phyloP scores from a whole-genome alignment of 2,888 invertebrate species.

The Gryllus longicercus region DNA sequence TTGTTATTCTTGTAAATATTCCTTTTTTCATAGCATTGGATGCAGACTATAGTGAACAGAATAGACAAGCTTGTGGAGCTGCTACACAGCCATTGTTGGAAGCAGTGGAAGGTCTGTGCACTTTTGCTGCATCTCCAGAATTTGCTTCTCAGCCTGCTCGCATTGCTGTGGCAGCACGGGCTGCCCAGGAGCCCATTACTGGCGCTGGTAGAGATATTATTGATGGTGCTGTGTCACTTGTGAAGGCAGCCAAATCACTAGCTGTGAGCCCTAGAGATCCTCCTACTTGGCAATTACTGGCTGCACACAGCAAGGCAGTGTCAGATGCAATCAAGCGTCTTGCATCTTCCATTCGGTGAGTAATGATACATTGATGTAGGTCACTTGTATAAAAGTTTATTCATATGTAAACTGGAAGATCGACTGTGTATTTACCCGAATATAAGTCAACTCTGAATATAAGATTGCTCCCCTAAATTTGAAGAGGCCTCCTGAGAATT shows the following conservation, averaged over 20 bases:
- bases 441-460: too few relatives aligned
- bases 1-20: background rate
- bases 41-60: conserved; percentile 74
- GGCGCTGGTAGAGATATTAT: conserved; percentile 71
- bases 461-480: too few relatives aligned
- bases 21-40: conserved; percentile 54
- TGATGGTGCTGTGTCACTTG: conserved; percentile 85
- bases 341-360: conserved; percentile 80
- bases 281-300: conserved; percentile 89
- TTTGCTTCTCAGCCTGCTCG: conserved; percentile 89
- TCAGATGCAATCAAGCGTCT: conserved; percentile 94
- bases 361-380: conserved; percentile 19
- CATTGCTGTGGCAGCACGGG: conserved; percentile 78
- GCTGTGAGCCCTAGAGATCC: conserved; percentile 88
- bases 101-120: conserved; percentile 87
- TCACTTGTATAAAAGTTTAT: background rate
- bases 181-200: conserved; percentile 83
- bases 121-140: conserved; percentile 91
- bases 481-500: too few relatives aligned
- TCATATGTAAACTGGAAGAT: too few relatives aligned
- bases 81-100: conserved; percentile 83
- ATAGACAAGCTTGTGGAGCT: conserved; percentile 66
- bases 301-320: conserved; percentile 89
- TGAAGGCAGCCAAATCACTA: conserved; percentile 83
- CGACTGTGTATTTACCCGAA: too few relatives aligned